These are phyloP conservation scores for Motacilla alba DNA, from an alignment of 2,113 vertebrate genomes.

Conservation along the genomic window DNA sequence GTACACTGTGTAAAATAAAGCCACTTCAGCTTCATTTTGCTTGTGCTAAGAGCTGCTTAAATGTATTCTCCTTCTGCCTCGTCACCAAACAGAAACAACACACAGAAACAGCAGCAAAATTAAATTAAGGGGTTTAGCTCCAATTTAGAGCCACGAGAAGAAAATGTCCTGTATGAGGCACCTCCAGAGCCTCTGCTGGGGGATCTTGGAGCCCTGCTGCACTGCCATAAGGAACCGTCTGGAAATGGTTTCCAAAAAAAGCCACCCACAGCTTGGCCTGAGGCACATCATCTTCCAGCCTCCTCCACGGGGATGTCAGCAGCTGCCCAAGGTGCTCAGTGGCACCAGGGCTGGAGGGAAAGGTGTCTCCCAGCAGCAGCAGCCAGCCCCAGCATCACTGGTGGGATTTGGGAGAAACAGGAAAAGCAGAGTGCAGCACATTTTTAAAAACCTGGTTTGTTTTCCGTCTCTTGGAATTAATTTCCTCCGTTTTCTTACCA, in stretches of 20 bases:
- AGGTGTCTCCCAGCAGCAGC: accelerated
- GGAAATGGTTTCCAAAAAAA: neutral
- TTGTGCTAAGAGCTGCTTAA: neutral
- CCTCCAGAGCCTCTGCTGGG: neutral
- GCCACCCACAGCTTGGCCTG: neutral
- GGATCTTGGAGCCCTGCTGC: neutral
- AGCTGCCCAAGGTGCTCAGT: neutral
- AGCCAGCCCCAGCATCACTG: accelerated
- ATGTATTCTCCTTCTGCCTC: neutral
- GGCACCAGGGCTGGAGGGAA: neutral
- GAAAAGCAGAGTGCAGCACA: neutral
- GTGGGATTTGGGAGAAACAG: neutral
- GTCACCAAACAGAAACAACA: neutral
- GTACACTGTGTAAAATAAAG: neutral
- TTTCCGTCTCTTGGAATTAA: neutral
- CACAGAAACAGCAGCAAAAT: neutral
- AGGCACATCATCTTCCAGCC: neutral
- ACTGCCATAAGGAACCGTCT: neutral
- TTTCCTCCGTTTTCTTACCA: constrained; percentile 21
- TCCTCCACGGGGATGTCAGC: accelerated
- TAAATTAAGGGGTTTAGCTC: neutral
- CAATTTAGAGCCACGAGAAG: neutral
- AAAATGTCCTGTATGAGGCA: neutral
- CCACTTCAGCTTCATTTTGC: neutral
- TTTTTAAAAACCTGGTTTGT: neutral